Base-by-base conservation (phyloP, 1,140 invertebrate species). In the Lucilia sericata region DNA sequence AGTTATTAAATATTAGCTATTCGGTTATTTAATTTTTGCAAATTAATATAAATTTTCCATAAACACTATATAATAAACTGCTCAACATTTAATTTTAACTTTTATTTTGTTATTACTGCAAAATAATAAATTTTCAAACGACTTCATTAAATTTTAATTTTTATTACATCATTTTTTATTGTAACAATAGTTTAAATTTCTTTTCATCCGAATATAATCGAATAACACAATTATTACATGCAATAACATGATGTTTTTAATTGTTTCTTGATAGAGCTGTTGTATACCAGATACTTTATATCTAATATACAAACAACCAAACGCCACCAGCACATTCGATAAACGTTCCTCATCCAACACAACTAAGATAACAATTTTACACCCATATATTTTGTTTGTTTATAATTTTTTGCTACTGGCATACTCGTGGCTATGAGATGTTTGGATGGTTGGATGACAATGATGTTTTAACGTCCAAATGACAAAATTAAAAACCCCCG, bases 381-480 rank as follows among this genome's bases (percentile, higher is more conserved):
- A 70, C 65, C 65, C 65, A 70, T 70, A 70, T 70, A 70, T 70
- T 70, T 70, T 70, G 65, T 70, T 70, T 70, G 65, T 70, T 70
- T 70, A 25, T 70, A 3, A n/a, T 9, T 19, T 55, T 70, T 12
- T 7, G 65, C 19, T 70, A 70, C 65, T 70, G 65, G n/a, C 65
- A 10, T 3, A 25, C 65, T 70, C 65, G 8, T 60, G 55, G 5
- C 13, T 60, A 5, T 60, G 17, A 17, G 13, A 60, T 60, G 42
- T 8, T 42, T 42, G 5, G 42, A 42, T 55, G 60, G 60, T 19
- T 70, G 60, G 60, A 17, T 19, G 5, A 21, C 17, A 21, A 10
- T 70, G 14, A n/a, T 65, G 8, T 70, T 70, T 25, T 25, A 70
- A 70, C 21, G 12, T 70, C 65, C 65, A 70, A 70, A 70, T 70